Conservation (phyloP, 2,113 vertebrate species). For the Panurus biarmicus region DNA sequence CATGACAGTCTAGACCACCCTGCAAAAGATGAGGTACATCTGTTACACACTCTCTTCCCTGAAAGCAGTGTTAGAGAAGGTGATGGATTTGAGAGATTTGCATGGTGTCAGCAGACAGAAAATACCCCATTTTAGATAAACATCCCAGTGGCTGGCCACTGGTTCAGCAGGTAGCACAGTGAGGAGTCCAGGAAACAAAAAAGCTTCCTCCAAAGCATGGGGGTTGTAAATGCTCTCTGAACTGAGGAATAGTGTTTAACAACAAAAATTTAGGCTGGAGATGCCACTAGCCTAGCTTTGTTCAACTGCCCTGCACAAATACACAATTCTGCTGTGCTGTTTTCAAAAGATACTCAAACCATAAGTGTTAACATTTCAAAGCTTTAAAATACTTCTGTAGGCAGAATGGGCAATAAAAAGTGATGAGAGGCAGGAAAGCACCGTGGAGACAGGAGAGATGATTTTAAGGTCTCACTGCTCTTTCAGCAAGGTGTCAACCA, state of each 20-base stretch:
- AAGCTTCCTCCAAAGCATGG: neutral
- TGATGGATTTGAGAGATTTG: neutral
- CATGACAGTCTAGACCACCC: neutral
- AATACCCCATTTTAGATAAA: neutral
- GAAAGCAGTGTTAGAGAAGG: neutral
- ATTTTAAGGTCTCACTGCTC: neutral
- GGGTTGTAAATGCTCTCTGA: neutral
- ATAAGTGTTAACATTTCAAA: neutral
- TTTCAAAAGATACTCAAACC: neutral
- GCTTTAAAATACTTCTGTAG: neutral
- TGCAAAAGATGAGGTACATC: slow-evolving; percentile 3
- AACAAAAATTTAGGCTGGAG: neutral
- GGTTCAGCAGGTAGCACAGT: neutral
- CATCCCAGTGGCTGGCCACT: neutral
- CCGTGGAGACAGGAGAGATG: accelerated
- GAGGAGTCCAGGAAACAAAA: neutral
- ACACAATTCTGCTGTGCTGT: neutral
- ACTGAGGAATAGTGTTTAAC: neutral
- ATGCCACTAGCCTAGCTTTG: neutral
- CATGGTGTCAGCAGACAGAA: neutral
- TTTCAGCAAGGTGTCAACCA: neutral
- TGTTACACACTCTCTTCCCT: neutral
- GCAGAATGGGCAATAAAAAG: neutral
- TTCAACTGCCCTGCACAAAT: neutral
- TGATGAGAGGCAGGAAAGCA: neutral